Evolutionary conservation across 1,140 invertebrate genomes (phyloP).

Genomic region (Bombyx mandarina): DNA sequence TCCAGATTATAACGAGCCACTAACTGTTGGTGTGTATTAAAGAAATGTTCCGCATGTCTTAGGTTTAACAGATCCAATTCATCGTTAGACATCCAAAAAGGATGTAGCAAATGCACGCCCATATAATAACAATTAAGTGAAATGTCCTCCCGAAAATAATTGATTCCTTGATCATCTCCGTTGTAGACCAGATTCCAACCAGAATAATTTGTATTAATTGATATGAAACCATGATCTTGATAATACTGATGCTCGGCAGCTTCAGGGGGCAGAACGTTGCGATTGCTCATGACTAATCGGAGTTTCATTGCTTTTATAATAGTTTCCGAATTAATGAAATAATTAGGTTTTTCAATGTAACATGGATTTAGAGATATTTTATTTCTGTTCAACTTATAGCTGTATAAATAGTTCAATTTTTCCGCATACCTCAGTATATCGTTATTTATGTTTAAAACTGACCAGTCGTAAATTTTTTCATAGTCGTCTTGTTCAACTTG

Average conservation of each 20-base stretch:
- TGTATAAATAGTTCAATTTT: constrained; percentile 28
- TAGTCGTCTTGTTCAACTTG: constrained; percentile 23
- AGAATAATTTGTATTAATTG: constrained; percentile 70
- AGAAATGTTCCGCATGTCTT: constrained; percentile 75
- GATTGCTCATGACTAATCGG: constrained; percentile 4
- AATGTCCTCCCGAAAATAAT: constrained; percentile 83
- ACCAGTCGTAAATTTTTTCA: constrained; percentile 28
- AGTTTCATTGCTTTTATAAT: constrained; percentile 39
- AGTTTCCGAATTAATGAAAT: constrained; percentile 48
- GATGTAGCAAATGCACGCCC: constrained; percentile 76
- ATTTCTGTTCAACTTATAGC: constrained; percentile 8
- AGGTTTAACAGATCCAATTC: constrained; percentile 69
- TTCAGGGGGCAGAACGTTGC: constrained; percentile 15
- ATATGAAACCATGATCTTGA: constrained; percentile 28
- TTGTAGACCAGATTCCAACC: constrained; percentile 66
- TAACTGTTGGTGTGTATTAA: constrained; percentile 73
- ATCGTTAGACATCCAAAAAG: constrained; percentile 76
- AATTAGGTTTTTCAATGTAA: constrained; percentile 47
- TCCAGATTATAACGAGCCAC: constrained; percentile 78
- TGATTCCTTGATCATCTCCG: constrained; percentile 74
- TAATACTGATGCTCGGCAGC: constrained; percentile 33
- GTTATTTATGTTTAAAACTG: constrained; percentile 32
- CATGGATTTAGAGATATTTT: constrained; percentile 22
- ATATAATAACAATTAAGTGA: constrained; percentile 81
- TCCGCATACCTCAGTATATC: constrained; percentile 42